Evolutionary conservation across 2,797 vertebrate species (phyloP).

Genomic region (Coregonus sp.): DNA sequence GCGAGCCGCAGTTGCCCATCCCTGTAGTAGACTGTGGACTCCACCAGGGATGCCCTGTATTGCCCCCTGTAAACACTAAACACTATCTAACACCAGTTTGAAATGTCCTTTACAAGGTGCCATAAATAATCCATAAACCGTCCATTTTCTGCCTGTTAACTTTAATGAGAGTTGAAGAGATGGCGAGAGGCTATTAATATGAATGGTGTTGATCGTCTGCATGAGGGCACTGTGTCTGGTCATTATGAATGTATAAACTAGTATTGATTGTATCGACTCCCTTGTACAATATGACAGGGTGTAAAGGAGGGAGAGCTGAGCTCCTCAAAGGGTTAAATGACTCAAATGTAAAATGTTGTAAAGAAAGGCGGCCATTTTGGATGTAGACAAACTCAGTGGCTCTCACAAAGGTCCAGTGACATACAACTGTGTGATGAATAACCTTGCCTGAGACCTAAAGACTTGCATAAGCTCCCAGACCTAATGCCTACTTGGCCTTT

Average conservation of each 20-base stretch:
- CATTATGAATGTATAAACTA: not conserved
- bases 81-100: not conserved
- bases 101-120: not conserved
- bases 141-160: not conserved
- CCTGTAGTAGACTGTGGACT: not conserved
- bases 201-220: constrained; percentile 1
- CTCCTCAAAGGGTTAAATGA: not conserved
- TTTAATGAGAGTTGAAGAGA: not conserved
- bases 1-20: no score
- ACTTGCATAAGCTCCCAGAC: not conserved
- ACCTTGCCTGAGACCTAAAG: not conserved
- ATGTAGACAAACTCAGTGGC: not conserved
- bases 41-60: not conserved
- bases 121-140: constrained; percentile 4
- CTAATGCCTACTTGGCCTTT: not conserved
- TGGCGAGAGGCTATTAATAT: constrained; percentile 1
- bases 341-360: not conserved
- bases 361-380: not conserved
- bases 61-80: not conserved
- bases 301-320: not conserved
- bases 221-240: not conserved
- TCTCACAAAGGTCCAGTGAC: no score
- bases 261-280: not conserved
- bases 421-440: no score
- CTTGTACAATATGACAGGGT: not conserved